phyloP scores from a whole-genome alignment of 2,797 vertebrate species.

The Hyperoplus lanceolatus region DNA sequence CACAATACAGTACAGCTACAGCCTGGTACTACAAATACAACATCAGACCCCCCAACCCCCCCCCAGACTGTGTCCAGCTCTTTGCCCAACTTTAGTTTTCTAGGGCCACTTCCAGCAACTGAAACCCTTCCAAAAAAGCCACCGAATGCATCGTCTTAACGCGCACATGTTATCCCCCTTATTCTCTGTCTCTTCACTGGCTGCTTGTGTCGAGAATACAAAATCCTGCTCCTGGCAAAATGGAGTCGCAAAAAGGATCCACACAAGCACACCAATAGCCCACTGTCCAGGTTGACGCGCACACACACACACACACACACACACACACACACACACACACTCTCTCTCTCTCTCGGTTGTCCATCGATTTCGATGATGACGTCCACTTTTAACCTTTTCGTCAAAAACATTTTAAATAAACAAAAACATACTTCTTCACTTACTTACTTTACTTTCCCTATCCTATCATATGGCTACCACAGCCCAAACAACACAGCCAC shows the following conservation, averaged over 20 bases:
- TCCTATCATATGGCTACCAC: too few relatives aligned
- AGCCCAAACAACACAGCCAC: too few relatives aligned
- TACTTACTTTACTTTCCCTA: too few relatives aligned
- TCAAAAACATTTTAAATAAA: too few relatives aligned
- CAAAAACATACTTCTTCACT: too few relatives aligned
- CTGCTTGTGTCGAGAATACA: slow-evolving; percentile 55
- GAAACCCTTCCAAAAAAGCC: slow-evolving; percentile 44
- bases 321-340: slow-evolving; percentile 13
- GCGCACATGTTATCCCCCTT: slow-evolving; percentile 51
- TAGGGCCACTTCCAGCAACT: slow-evolving; percentile 33
- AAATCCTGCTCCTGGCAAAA: slow-evolving; percentile 60
- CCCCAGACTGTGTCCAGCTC: slow-evolving; percentile 36
- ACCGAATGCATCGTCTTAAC: slow-evolving; percentile 37
- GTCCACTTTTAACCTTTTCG: too few relatives aligned
- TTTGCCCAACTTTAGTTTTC: slow-evolving; percentile 34
- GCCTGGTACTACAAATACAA: slow-evolving; percentile 35
- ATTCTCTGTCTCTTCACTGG: slow-evolving; percentile 43
- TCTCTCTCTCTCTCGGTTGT: too few relatives aligned
- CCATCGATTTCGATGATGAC: too few relatives aligned
- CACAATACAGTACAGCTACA: slow-evolving; percentile 20
- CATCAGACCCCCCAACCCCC: slow-evolving; percentile 15
- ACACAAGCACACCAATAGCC: slow-evolving; percentile 37
- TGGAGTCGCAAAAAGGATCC: slow-evolving; percentile 36
- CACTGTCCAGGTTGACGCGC: slow-evolving; percentile 28
- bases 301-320: not conserved